Base-by-base conservation (phyloP, 2,888 invertebrate genomes). In the Malthinus flaveolus region DNA sequence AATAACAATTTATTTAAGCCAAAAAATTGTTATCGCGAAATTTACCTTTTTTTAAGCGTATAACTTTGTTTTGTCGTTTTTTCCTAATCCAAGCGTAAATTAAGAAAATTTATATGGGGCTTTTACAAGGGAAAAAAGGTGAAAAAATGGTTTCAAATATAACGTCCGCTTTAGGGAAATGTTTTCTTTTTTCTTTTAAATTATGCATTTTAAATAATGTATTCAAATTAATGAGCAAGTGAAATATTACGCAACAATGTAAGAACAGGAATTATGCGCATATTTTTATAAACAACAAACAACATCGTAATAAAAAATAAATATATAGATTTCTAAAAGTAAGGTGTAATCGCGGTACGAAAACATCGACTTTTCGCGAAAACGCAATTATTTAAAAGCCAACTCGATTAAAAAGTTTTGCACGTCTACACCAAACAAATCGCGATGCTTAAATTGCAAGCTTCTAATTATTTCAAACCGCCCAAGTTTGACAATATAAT, bases 161-260 rank as follows among this genome's bases (percentile, higher is more conserved):
- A 23, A 42, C 39, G 15, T 42, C 39, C 39, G 9, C 23, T 23
- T 23, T 23, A 5, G 23, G 5, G 23, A 23, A 23, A 23, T 3
- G 5, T 3, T 23, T 23, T 23, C 23, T 23, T 23, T 23, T 3
- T 23, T 23, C 23, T 23, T 23, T 23, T 5, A 23, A 23, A 23
- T 23, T 23, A 23, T 23, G 23, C 23, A 23, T 23, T 23, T 23
- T 23, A 23, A 23, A 23, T n/a, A n/a, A n/a, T 12, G 23, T 42
- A 42, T 42, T 42, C 39, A 42, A 42, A 42, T 42, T 42, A 42
- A 23, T 15, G n/a, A 11, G 23, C 23, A 23, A 13, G 39, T 23
- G 23, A 42, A 42, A 13, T 42, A 15, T 42, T 42, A 42, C 12
- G 15, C 39, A 42, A 42, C 11, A 42, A 42, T 23, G 15, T 42